Evolutionary conservation across 23 tunicate species (phyloP).

Genomic region (Oikopleura vanhoeffeni): DNA sequence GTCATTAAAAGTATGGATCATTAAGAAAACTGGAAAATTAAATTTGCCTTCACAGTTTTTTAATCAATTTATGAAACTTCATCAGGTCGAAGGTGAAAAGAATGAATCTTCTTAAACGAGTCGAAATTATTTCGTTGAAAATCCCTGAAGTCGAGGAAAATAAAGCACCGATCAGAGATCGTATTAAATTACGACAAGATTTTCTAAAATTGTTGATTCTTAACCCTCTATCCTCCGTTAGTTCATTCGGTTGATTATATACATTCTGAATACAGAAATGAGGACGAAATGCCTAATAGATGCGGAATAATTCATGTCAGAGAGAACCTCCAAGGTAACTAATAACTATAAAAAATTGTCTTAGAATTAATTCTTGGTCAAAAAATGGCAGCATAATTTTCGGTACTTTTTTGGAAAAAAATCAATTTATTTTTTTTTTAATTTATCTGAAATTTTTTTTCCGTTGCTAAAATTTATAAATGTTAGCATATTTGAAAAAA

Average conservation of each 20-base stretch:
- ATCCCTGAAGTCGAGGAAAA: background rate
- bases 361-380: no score
- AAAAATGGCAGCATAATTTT: no score
- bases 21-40: no score
- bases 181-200: background rate
- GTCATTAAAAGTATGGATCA: no score
- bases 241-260: conserved; percentile 98
- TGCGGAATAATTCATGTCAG: conserved; percentile 86
- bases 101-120: background rate
- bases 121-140: background rate
- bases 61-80: background rate
- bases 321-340: conserved; percentile 16
- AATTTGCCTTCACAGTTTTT: no score
- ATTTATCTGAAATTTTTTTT: no score
- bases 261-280: conserved; percentile 80
- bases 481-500: no score
- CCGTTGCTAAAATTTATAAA: no score
- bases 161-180: background rate
- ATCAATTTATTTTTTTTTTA: no score
- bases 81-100: background rate
- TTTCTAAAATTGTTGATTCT: conserved; percentile 26
- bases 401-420: no score
- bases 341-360: background rate
- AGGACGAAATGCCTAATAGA: conserved; percentile 98
- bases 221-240: conserved; percentile 52